Evolutionary conservation across 2,797 vertebrate species (phyloP), one percentile per base, ranked within the genome.

Genomic region (Manis crassicaudata): DNA sequence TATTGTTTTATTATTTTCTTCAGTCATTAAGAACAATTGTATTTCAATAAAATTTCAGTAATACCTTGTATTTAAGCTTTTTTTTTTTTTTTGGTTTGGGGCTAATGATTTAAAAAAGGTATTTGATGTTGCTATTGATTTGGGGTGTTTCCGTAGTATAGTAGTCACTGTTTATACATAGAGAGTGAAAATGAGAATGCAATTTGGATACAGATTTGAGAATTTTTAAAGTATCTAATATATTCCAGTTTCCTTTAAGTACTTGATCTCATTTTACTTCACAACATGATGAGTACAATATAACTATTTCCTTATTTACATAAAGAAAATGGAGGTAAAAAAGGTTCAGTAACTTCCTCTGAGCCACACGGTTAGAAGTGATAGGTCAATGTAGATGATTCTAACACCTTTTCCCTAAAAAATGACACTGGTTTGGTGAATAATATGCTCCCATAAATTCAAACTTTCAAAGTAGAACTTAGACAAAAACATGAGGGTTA

Each of bases 191-290:
- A 84, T 88, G 50, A 65, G 54, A 82, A 92, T 52, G 2, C 1
- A 80, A 43, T 62, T 90, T 62, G 40, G 37, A 87, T 79, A 75
- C 20, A 88, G 20, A 73, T 73, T 10, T 40, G 32, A 35, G 85
- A 63, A 72, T 84, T 92, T 96, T 94, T 72, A 20, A 13, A 40
- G 56, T 63, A 25, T 50, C 52, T 88, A 83, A 12, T 32, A 23
- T 96, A 27, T 68, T 18, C 60, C n/a, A 11, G 0, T 35, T 68
- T 95, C 16, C 82, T 95, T 85, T 95, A 92, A 92, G 7, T 43
- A 77, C 56, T n/a, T 82, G 86, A 50, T 68, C 73, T 73, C 62
- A 58, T 89, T 97, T 93, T 37, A 63, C 23, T 92, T 95, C 20
- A 72, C 14, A 86, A 18, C n/a, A 79, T 85, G 92, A 86, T 76